Conservation (phyloP, 2,888 invertebrate species). For the Folsomia manolachei region DNA sequence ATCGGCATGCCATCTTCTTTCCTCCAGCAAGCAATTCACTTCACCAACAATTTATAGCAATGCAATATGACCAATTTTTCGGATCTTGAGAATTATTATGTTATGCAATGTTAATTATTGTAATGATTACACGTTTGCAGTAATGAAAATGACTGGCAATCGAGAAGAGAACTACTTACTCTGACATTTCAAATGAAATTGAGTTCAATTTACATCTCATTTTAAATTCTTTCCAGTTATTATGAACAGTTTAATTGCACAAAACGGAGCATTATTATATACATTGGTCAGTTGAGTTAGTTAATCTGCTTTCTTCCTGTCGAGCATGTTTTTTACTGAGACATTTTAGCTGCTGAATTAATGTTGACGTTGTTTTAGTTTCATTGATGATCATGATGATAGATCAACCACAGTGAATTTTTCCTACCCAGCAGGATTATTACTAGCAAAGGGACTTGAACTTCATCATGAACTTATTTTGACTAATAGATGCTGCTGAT, state of each 20-base stretch:
- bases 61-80: too few species aligned
- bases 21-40: too few species aligned
- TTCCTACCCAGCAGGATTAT: not conserved
- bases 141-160: not conserved
- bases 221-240: not conserved
- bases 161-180: not conserved
- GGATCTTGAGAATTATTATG: too few species aligned
- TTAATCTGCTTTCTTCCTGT: not conserved
- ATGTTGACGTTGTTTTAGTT: not conserved
- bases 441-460: not conserved
- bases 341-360: not conserved
- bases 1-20: too few species aligned
- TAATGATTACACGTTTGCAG: too few species aligned
- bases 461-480: too few species aligned
- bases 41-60: too few species aligned
- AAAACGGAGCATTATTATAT: too few species aligned
- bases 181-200: not conserved
- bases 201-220: not conserved
- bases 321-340: not conserved
- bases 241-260: too few species aligned
- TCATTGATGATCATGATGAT: not conserved
- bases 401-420: not conserved
- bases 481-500: slow-evolving; percentile 12
- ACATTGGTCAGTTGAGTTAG: too few species aligned
- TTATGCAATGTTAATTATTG: not conserved